phyloP scores from a whole-genome alignment of 2,888 invertebrate species.

The Heliconius charithonia region DNA sequence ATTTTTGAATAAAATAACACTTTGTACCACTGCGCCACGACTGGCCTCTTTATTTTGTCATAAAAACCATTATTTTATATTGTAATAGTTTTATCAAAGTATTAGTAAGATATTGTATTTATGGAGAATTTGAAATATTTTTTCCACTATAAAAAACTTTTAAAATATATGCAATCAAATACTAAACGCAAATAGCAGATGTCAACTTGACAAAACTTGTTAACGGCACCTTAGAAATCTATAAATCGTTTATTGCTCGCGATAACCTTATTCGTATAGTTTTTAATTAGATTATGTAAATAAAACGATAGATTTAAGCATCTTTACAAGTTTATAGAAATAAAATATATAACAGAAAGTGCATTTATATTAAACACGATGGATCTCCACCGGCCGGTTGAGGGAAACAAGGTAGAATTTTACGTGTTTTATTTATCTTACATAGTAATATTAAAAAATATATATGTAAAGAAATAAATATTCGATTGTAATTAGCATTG shows the following conservation, averaged over 20 bases:
- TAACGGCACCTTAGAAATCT: slow-evolving; percentile 26
- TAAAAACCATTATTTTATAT: too few relatives aligned
- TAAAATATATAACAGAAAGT: slow-evolving; percentile 30
- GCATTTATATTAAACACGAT: slow-evolving; percentile 53
- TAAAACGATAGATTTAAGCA: slow-evolving; percentile 40
- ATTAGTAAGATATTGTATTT: too few relatives aligned
- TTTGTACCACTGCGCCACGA: too few relatives aligned
- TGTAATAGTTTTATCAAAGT: too few relatives aligned
- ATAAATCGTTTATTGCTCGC: slow-evolving; percentile 16
- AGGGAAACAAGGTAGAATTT: slow-evolving; percentile 73
- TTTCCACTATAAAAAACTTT: background rate
- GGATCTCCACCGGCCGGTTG: slow-evolving; percentile 80
- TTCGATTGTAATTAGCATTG: background rate
- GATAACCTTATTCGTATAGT: slow-evolving; percentile 26
- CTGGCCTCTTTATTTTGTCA: too few relatives aligned
- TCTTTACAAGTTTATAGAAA: background rate
- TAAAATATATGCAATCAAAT: slow-evolving; percentile 39
- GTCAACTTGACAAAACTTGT: slow-evolving; percentile 48
- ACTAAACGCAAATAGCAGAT: background rate
- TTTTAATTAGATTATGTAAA: slow-evolving; percentile 49
- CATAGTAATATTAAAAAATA: background rate
- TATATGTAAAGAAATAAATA: background rate
- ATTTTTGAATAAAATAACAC: too few relatives aligned
- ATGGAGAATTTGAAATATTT: too few relatives aligned
- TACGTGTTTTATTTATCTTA: slow-evolving; percentile 1